These are phyloP conservation scores for Caenorhabditis wallacei DNA, from an alignment of 2,888 invertebrate species.

Conservation along the genomic window DNA sequence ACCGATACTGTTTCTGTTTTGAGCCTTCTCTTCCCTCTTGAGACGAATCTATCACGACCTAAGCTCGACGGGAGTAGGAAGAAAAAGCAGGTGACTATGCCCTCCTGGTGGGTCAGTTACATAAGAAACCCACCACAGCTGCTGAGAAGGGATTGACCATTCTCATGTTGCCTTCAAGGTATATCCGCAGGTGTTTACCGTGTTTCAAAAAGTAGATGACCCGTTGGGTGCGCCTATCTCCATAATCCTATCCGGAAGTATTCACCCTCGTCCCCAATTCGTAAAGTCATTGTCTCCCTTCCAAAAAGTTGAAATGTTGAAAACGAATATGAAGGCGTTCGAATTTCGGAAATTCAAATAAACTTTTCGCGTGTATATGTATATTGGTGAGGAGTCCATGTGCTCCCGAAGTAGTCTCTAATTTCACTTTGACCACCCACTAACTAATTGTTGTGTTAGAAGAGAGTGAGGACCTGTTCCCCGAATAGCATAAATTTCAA, in stretches of 20 bases:
- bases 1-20: constrained; percentile 2
- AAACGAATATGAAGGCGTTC: constrained; percentile 11
- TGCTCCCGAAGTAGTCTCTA: constrained; percentile 25
- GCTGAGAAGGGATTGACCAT: neutral
- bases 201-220: constrained; percentile 8
- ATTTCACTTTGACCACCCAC: constrained; percentile 29
- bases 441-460: constrained; percentile 29
- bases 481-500: constrained; percentile 44
- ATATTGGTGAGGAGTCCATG: neutral
- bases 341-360: constrained; percentile 48
- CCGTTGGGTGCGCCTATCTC: constrained; percentile 8
- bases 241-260: constrained; percentile 26
- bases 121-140: constrained; percentile 10
- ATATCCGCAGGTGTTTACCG: constrained; percentile 24
- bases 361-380: constrained; percentile 31
- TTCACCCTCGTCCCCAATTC: neutral
- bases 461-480: constrained; percentile 43
- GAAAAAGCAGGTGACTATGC: constrained; percentile 13
- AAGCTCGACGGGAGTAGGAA: neutral
- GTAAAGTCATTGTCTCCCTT: neutral
- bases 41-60: neutral
- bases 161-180: constrained; percentile 1
- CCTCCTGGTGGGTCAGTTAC: constrained; percentile 23
- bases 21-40: neutral
- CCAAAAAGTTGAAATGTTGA: neutral